A percentile compares a stretch with the other conserved stretches of the same genome.
phyloP scores from a whole-genome alignment of 2,888 invertebrate genomes.

The Tetramorium bicarinatum region DNA sequence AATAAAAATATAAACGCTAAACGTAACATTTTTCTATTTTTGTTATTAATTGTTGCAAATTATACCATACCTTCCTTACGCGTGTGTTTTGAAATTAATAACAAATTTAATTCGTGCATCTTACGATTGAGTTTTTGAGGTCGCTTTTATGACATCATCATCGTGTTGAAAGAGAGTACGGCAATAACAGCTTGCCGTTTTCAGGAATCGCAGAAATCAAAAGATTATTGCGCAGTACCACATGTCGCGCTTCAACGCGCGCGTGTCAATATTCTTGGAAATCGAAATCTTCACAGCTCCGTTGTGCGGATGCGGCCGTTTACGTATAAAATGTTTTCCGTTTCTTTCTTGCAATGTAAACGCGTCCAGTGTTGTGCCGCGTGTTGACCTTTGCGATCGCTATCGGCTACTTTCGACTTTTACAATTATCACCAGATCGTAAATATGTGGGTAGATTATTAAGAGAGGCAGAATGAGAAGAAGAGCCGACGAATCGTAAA shows the following conservation, averaged over 20 bases:
- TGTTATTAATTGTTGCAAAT: not conserved
- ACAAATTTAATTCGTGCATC: not conserved
- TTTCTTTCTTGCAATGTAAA: constrained; percentile 30
- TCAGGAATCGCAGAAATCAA: constrained; percentile 46
- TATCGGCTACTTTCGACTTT: constrained; percentile 57
- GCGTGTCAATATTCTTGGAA: constrained; percentile 41
- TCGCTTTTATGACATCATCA: constrained; percentile 28
- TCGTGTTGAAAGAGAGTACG: constrained; percentile 25
- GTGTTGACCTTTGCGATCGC: constrained; percentile 50
- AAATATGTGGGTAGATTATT: constrained; percentile 41
- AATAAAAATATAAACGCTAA: not conserved
- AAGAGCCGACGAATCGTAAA: not conserved
- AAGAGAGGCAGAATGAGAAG: constrained; percentile 20
- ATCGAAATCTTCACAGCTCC: constrained; percentile 37
- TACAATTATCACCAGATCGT: constrained; percentile 43
- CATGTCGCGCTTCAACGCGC: constrained; percentile 19
- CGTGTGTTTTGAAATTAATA: not conserved
- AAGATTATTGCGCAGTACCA: constrained; percentile 41
- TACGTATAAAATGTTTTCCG: constrained; percentile 43
- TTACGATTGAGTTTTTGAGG: constrained; percentile 26
- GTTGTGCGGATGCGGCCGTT: constrained; percentile 25
- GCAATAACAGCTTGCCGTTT: constrained; percentile 28
- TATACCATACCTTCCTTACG: not conserved
- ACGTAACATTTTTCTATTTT: not conserved
- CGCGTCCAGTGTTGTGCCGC: constrained; percentile 25